Percentiles rank a stretch among this genome's conserved stretches.
These are phyloP conservation scores for Orchesella cincta DNA, from an alignment of 1,140 invertebrate species.

Conservation along the genomic window DNA sequence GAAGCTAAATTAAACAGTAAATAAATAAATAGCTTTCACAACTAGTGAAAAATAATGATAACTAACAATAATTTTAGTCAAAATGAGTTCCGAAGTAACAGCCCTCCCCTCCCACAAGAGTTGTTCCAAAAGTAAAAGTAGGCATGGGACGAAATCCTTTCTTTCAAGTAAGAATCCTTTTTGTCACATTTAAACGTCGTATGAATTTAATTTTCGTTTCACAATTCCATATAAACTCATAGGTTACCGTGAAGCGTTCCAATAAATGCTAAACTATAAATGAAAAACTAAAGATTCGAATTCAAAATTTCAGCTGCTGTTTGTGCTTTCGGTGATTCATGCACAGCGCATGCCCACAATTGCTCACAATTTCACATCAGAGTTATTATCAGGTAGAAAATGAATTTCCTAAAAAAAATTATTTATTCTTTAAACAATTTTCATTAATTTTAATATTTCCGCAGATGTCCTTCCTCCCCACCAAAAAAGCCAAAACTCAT, in stretches of 20 bases:
- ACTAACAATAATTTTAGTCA: not conserved
- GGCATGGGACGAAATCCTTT: not conserved
- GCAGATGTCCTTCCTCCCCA: not conserved
- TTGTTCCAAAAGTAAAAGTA: not conserved
- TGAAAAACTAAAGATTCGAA: not conserved
- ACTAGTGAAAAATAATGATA: no score
- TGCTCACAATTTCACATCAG: not conserved
- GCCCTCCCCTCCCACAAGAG: not conserved
- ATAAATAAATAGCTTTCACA: no score
- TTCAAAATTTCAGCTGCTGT: not conserved
- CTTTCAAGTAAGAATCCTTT: not conserved
- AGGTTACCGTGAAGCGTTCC: no score
- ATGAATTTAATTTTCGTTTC: no score
- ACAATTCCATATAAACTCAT: no score
- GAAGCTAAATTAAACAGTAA: no score
- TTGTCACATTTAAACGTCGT: no score
- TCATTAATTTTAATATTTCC: not conserved
- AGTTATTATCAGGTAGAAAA: not conserved
- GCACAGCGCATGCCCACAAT: not conserved
- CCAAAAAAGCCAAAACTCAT: not conserved
- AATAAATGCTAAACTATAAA: not conserved
- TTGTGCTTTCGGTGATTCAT: not conserved
- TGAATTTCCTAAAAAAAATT: not conserved
- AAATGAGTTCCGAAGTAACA: not conserved
- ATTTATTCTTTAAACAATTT: not conserved